Percentiles rank a stretch among this genome's conserved stretches.
Conservation (phyloP, 2,113 vertebrate species). For the Nestor notabilis region DNA sequence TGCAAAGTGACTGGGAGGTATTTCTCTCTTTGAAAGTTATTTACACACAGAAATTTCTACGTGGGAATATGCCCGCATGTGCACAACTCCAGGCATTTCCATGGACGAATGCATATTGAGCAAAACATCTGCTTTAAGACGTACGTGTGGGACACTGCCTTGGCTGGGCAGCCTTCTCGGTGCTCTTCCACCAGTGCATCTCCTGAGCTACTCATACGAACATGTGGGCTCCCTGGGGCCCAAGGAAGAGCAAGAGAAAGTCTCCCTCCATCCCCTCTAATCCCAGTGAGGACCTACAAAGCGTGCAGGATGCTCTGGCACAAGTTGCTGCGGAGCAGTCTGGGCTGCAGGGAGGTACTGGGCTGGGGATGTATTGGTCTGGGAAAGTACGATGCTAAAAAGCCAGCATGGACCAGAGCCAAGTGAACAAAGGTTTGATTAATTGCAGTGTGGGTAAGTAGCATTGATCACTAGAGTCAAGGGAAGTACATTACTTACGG, state of each 20-base stretch:
- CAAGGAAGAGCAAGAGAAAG: background rate
- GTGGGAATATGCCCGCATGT: background rate
- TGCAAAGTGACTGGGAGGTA: background rate
- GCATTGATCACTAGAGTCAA: background rate
- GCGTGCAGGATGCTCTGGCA: background rate
- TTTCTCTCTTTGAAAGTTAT: background rate
- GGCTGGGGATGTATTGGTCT: background rate
- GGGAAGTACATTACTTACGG: background rate
- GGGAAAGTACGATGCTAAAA: background rate
- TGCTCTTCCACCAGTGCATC: background rate
- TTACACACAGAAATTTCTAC: background rate
- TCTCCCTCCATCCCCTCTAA: no score
- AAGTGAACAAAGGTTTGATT: background rate
- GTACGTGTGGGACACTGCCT: accelerated
- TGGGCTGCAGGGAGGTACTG: background rate
- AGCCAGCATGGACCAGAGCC: background rate
- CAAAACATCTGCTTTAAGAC: background rate
- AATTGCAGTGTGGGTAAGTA: conserved; percentile 2
- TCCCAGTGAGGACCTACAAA: background rate
- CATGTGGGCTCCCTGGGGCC: background rate
- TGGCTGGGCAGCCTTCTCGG: background rate
- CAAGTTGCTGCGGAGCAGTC: background rate
- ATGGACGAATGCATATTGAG: background rate
- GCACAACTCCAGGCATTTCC: background rate
- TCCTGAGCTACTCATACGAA: accelerated